phyloP scores from a whole-genome alignment of 2,888 invertebrate species.

The Auanema sp. region DNA sequence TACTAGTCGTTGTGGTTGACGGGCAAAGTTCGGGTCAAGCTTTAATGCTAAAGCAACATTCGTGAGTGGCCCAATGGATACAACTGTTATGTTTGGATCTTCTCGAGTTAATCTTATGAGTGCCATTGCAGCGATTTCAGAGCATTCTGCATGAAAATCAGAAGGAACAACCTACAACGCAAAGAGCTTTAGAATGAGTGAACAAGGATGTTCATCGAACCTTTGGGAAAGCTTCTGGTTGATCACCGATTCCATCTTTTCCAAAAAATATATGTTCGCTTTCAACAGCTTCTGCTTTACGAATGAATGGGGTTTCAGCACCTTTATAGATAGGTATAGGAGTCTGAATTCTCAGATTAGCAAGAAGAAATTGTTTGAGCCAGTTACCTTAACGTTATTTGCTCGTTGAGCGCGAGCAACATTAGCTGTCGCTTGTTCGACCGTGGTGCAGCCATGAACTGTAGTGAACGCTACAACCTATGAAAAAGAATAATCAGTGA shows the following conservation, averaged over 20 bases:
- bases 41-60: conserved; percentile 67
- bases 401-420: conserved; percentile 52
- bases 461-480: conserved; percentile 52
- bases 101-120: conserved; percentile 38
- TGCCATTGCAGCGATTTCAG: conserved; percentile 51
- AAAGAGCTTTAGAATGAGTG: too few relatives aligned
- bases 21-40: conserved; percentile 65
- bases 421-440: conserved; percentile 55
- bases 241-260: background rate
- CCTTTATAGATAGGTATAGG: conserved; percentile 61
- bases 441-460: conserved; percentile 48
- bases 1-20: conserved; percentile 44
- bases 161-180: conserved; percentile 24
- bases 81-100: conserved; percentile 26
- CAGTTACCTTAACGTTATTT: conserved; percentile 18
- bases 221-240: background rate
- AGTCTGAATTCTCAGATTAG: conserved; percentile 15
- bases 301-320: conserved; percentile 48
- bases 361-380: background rate
- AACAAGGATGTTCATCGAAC: background rate
- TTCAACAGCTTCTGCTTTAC: conserved; percentile 42
- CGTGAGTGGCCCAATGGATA: conserved; percentile 65
- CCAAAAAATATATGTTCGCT: conserved; percentile 17
- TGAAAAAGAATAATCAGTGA: background rate
- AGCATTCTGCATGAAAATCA: conserved; percentile 34